Percentiles rank a stretch among this genome's conserved stretches.
These are phyloP conservation scores for Limnephilus marmoratus DNA, from an alignment of 2,888 invertebrate genomes.

Conservation along the genomic window DNA sequence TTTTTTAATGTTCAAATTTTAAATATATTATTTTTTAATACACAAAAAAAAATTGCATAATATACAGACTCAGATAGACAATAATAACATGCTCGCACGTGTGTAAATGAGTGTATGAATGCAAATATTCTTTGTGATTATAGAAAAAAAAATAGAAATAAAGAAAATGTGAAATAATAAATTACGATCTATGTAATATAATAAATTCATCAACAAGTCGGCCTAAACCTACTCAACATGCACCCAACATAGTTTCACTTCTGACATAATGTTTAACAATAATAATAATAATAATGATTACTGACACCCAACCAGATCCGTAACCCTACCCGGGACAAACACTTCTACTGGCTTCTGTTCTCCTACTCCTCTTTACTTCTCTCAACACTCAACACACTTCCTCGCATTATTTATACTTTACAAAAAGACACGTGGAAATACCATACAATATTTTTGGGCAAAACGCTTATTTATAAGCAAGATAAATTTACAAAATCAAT, in stretches of 20 bases:
- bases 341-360: constrained; percentile 65
- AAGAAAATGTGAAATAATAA: constrained; percentile 47
- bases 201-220: constrained; percentile 46
- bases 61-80: constrained; percentile 34
- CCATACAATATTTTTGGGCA: constrained; percentile 8
- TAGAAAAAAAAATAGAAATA: constrained; percentile 30
- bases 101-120: constrained; percentile 68
- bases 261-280: constrained; percentile 46
- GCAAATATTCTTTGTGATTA: constrained; percentile 21
- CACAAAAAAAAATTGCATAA: constrained; percentile 30
- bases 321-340: constrained; percentile 64
- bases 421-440: constrained; percentile 10
- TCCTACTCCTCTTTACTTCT: not conserved
- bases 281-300: constrained; percentile 44
- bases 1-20: constrained; percentile 39
- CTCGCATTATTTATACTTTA: constrained; percentile 20
- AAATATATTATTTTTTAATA: constrained; percentile 45
- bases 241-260: constrained; percentile 46
- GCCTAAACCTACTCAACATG: constrained; percentile 59
- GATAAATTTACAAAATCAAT: not conserved
- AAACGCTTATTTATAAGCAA: constrained; percentile 8
- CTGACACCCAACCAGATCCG: constrained; percentile 66
- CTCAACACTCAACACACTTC: not conserved
- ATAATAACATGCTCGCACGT: constrained; percentile 67
- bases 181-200: constrained; percentile 60